Conservation (phyloP, 2,888 invertebrate species). For the Nineta flava region DNA sequence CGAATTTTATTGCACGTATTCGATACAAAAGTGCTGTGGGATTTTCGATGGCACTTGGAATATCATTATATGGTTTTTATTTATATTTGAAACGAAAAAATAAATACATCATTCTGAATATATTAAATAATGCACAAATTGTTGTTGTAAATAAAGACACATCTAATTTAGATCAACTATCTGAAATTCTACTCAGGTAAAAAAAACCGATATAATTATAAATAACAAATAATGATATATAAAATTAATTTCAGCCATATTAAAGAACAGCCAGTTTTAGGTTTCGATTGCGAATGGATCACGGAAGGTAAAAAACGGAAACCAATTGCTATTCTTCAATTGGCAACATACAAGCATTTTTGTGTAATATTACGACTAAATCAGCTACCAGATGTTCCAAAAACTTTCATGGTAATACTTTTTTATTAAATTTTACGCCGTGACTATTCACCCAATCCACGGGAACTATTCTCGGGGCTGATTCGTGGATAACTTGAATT, state of each 20-base stretch:
- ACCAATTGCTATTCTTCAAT: constrained; percentile 54
- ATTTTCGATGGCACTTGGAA: too few relatives aligned
- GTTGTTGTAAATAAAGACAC: neutral
- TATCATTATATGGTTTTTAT: too few relatives aligned
- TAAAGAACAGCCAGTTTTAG: constrained; percentile 35
- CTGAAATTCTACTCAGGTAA: neutral
- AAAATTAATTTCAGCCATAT: constrained; percentile 16
- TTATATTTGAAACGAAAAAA: too few relatives aligned
- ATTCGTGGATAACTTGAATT: too few relatives aligned
- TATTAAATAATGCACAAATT: neutral
- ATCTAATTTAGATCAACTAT: neutral
- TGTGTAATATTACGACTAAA: constrained; percentile 54
- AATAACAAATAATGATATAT: neutral
- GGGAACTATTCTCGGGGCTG: too few relatives aligned
- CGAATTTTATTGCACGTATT: too few relatives aligned
- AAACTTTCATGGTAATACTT: constrained; percentile 36
- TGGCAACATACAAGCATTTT: constrained; percentile 50
- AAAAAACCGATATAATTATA: neutral
- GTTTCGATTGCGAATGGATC: constrained; percentile 75
- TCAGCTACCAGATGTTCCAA: constrained; percentile 40
- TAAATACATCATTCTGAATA: neutral
- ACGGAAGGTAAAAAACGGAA: constrained; percentile 37
- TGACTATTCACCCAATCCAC: too few relatives aligned
- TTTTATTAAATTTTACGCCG: too few relatives aligned
- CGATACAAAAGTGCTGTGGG: too few relatives aligned